phyloP scores from a whole-genome alignment of 2,113 vertebrate genomes.

The Python bivittatus region DNA sequence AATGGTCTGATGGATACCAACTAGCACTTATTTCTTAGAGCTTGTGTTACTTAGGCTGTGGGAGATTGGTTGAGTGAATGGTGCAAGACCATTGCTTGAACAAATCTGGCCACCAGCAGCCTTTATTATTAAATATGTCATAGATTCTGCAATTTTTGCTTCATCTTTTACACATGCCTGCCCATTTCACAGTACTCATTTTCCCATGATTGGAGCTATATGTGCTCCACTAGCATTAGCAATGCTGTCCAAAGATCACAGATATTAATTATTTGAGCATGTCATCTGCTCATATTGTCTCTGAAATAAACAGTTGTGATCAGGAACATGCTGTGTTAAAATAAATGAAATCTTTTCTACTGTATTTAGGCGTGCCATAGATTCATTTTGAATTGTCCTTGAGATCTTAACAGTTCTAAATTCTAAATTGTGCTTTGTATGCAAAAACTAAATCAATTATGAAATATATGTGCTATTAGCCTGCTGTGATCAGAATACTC shows the following conservation, averaged over 20 bases:
- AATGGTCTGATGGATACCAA: constrained; percentile 11
- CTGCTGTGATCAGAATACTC: not conserved
- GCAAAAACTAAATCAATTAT: constrained; percentile 6
- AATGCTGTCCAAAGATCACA: not conserved
- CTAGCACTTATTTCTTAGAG: not conserved
- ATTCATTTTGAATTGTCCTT: not conserved
- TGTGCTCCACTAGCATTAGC: not conserved
- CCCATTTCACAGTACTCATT: not conserved
- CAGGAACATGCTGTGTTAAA: not conserved
- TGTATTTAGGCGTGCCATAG: not conserved
- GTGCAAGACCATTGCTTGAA: not conserved
- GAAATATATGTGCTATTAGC: not conserved
- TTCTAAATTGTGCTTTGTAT: not conserved
- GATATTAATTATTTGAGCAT: not conserved
- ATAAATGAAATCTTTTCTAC: not conserved
- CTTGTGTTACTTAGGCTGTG: not conserved
- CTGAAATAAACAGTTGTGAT: not conserved
- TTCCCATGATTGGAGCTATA: not conserved
- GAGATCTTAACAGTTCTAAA: not conserved
- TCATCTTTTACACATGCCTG: not conserved
- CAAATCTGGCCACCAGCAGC: not conserved
- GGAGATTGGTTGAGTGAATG: not conserved
- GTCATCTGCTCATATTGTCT: not conserved
- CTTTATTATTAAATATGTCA: not conserved
- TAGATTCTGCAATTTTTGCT: not conserved